These are phyloP conservation scores for Pachycephala philippinensis DNA, from an alignment of 2,113 vertebrate species.

Conservation along the genomic window DNA sequence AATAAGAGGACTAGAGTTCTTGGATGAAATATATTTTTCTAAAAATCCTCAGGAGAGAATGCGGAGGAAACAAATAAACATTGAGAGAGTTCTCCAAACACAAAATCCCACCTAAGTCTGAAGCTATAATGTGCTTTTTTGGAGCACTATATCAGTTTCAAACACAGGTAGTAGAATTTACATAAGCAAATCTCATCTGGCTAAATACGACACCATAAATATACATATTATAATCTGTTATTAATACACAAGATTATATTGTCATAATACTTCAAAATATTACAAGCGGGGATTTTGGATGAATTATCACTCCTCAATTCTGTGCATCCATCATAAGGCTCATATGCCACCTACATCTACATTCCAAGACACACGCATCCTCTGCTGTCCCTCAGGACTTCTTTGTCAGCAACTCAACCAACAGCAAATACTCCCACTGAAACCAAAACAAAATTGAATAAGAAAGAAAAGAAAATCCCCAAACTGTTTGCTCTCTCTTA, in stretches of 20 bases:
- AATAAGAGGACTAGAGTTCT: neutral
- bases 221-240: neutral
- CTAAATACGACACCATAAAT: constrained; percentile 1
- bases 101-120: neutral
- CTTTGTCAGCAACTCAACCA: neutral
- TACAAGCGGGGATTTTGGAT: neutral
- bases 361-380: neutral
- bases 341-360: neutral
- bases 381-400: neutral
- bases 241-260: neutral
- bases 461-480: neutral
- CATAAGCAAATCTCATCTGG: neutral
- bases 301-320: neutral
- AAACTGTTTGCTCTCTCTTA: neutral
- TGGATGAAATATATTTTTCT: neutral
- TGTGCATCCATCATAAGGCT: neutral
- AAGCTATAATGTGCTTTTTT: neutral
- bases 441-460: neutral
- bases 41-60: neutral
- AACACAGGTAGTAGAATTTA: constrained; percentile 5
- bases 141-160: neutral
- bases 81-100: neutral
- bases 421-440: neutral
- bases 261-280: neutral
- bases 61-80: neutral